Evolutionary conservation across 2,888 invertebrate species (phyloP), one percentile per base, ranked within the genome.

Genomic region (Leptinotarsa peninsularis): DNA sequence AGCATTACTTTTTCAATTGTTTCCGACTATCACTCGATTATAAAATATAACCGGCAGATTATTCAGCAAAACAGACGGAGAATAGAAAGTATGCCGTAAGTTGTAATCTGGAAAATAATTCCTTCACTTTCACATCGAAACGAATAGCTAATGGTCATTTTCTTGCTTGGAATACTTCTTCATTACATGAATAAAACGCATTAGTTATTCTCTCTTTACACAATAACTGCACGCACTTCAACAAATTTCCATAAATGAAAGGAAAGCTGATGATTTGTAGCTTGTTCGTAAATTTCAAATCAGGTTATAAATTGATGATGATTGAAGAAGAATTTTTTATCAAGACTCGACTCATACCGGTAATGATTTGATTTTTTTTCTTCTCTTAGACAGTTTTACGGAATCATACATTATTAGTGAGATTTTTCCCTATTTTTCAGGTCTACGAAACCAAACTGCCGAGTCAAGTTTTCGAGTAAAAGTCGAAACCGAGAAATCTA

Each of bases 61-160:
- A 63, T 75, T 75, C 72, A 75, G 68, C 71, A 66, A 77, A 43
- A 77, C 68, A 76, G 74, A 74, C 74, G 71, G 72, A 71, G 77
- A 79, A 76, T 79, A 78, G 77, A 79, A 79, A 79, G 79, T 76
- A 72, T 73, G 75, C 67, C 73, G 63, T 69, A 69, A 69, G 75
- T 56, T 75, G 75, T 79, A 74, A 77, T 79, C 73, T 73, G 52
- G 54, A 71, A 58, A 77, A 77, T 76, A 74, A 78, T 79, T 79
- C 78, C 75, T 78, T 76, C 78, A 70, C 79, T 79, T 79, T 79
- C 79, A 76, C 79, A 69, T 72, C 68, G 66, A 69, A 50, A 60
- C 49, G 49, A 67, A 70, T 76, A 67, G 72, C 67, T 79, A 78
- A 79, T 72, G 79, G 73, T 68, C 75, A 79, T 76, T 79, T 79